Base-by-base conservation (phyloP, 2,888 invertebrate genomes). In the Strigamia crassipes region DNA sequence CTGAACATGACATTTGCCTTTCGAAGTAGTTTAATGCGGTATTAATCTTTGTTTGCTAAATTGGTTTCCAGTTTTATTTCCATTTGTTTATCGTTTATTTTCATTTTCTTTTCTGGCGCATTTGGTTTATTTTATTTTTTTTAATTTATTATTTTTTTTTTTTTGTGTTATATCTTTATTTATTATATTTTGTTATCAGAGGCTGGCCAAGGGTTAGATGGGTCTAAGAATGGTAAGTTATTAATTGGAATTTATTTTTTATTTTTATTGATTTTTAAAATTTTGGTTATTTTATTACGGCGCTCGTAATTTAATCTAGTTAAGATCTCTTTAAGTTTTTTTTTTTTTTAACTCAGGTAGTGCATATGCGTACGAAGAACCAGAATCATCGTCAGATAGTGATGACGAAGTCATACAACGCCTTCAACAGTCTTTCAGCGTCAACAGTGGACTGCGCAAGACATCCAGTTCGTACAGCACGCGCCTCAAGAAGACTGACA, bases 311-410 rank as follows among this genome's bases (percentile, higher is more conserved):
- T 66, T 1, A 66, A 66, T 46, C 46, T n/a, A n/a, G n/a, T n/a
- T n/a, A n/a, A n/a, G n/a, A n/a, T n/a, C n/a, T n/a, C n/a, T n/a
- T n/a, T n/a, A n/a, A n/a, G n/a, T n/a, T n/a, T n/a, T 34, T 23
- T 9, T 81, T 42, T 56, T 56, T 3, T 27, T 27, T 27, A 1
- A 10, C 81, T 78, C 86, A 91, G 92, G 90, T 13, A 90, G 91
- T 86, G 90, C 91, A 56, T 92, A 91, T 86, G 90, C 91, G 10
- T 91, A 92, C 85, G 91, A 92, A 85, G 92, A 91, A 84, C 90
- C 90, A 23, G 92, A 92, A 84, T 91, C 92, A 5, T 93, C 93
- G 85, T 93, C 93, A 46, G 94, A 94, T 87, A 93, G 93, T 79
- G 94, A 94, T 86, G 92, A 91, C 86, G 92, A 92, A 87, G 91